phyloP scores from a whole-genome alignment of 2,797 vertebrate species.

The Monodelphis domestica region DNA sequence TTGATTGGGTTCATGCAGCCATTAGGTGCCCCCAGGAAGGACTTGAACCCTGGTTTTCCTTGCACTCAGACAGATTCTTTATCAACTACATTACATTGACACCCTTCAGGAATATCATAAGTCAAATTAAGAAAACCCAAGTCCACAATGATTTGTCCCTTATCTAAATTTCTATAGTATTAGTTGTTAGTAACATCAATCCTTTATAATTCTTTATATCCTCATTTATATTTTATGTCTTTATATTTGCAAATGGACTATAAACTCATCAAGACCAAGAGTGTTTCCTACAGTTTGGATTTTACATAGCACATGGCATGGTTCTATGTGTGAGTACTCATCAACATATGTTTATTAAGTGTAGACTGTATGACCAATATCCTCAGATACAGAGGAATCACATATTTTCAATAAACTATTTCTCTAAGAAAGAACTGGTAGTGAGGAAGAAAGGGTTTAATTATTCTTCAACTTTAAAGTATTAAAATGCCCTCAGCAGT shows the following conservation, averaged over 20 bases:
- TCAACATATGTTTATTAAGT: background rate
- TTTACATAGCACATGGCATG: background rate
- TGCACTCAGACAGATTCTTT: too few relatives aligned
- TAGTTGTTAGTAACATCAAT: background rate
- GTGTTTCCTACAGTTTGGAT: background rate
- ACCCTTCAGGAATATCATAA: background rate
- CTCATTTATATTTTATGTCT: background rate
- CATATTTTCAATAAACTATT: constrained; percentile 32
- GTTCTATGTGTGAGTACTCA: background rate
- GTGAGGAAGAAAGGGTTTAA: constrained; percentile 45
- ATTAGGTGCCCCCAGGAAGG: background rate
- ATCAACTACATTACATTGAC: too few relatives aligned
- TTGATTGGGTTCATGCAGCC: background rate
- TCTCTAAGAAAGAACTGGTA: constrained; percentile 16
- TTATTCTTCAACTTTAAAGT: constrained; percentile 48
- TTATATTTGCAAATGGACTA: background rate
- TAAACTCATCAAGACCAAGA: background rate
- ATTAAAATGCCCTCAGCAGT: constrained; percentile 56
- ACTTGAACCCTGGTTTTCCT: background rate
- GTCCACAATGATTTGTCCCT: background rate
- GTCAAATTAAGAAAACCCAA: background rate
- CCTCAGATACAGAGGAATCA: background rate
- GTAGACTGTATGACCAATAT: background rate
- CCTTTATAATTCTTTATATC: background rate
- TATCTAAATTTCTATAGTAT: background rate